Conservation (phyloP, 1,140 invertebrate genomes). For the Tenebrio molitor region DNA sequence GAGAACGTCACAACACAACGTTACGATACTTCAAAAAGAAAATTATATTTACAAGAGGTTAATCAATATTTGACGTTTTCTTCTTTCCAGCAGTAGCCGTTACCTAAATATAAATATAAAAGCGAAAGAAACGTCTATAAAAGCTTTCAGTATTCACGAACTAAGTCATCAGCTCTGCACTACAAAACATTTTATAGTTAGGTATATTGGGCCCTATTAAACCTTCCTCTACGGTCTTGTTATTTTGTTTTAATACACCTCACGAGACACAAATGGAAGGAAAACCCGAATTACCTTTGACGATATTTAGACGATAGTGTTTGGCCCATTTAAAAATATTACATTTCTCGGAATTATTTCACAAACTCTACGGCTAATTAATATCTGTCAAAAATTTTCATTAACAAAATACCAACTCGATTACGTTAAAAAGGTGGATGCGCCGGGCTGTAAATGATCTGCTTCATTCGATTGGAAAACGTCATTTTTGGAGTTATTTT, state of each 20-base stretch:
- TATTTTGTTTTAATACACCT: slow-evolving; percentile 24
- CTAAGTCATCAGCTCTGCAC: slow-evolving; percentile 18
- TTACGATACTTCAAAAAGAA: too few species aligned
- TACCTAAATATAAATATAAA: slow-evolving; percentile 1
- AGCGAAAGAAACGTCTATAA: slow-evolving; percentile 1
- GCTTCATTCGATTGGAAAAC: background rate
- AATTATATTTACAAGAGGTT: background rate
- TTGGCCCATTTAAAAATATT: background rate
- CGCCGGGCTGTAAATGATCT: background rate
- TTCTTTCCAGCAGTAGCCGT: background rate
- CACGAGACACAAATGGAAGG: background rate
- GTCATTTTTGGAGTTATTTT: slow-evolving; percentile 25
- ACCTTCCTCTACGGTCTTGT: background rate
- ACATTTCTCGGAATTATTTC: too few species aligned
- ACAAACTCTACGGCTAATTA: background rate
- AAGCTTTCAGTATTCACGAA: slow-evolving; percentile 21
- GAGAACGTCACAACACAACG: background rate
- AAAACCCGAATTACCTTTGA: slow-evolving; percentile 1
- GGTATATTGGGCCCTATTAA: slow-evolving; percentile 10
- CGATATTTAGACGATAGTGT: background rate
- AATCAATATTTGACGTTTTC: slow-evolving; percentile 4
- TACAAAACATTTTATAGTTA: slow-evolving; percentile 20
- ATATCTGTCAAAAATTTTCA: background rate
- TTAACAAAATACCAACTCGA: background rate
- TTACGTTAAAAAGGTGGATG: slow-evolving; percentile 5